These are phyloP conservation scores for Moxostoma hubbsi DNA, from an alignment of 2,797 vertebrate genomes.

Conservation along the genomic window DNA sequence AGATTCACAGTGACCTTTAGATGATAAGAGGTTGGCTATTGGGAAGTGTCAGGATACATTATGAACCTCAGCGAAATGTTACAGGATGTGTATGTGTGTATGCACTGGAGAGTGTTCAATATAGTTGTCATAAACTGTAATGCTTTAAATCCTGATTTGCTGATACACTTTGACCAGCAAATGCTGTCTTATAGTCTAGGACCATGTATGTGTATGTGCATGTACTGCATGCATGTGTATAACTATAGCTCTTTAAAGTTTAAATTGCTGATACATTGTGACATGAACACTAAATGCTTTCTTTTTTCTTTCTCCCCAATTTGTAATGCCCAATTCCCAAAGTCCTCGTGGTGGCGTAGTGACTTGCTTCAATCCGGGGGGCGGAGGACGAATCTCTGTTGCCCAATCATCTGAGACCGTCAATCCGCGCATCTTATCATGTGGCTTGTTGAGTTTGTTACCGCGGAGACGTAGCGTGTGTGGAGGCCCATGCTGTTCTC, in stretches of 20 bases:
- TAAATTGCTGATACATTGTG: background rate
- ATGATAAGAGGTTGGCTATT: conserved; percentile 45
- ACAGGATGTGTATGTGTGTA: conserved; percentile 26
- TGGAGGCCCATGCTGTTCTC: too few species aligned
- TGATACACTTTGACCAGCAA: conserved; percentile 25
- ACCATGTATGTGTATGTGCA: background rate
- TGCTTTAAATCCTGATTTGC: background rate
- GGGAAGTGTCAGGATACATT: conserved; percentile 44
- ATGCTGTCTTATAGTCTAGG: background rate
- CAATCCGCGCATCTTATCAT: too few species aligned
- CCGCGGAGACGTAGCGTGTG: too few species aligned
- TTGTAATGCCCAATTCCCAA: too few species aligned
- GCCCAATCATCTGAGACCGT: too few species aligned
- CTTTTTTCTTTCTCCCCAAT: too few species aligned
- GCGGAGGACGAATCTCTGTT: too few species aligned
- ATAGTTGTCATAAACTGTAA: conserved; percentile 33
- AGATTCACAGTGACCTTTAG: conserved; percentile 44
- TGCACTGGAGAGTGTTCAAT: background rate
- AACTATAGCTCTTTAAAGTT: background rate
- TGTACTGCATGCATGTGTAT: background rate
- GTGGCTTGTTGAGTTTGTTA: too few species aligned
- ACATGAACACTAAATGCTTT: background rate
- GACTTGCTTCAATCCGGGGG: too few species aligned
- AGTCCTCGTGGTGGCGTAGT: too few species aligned
- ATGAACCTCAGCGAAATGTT: conserved; percentile 4